phyloP scores from a whole-genome alignment of 1,140 invertebrate species.

The Microplitis mediator region DNA sequence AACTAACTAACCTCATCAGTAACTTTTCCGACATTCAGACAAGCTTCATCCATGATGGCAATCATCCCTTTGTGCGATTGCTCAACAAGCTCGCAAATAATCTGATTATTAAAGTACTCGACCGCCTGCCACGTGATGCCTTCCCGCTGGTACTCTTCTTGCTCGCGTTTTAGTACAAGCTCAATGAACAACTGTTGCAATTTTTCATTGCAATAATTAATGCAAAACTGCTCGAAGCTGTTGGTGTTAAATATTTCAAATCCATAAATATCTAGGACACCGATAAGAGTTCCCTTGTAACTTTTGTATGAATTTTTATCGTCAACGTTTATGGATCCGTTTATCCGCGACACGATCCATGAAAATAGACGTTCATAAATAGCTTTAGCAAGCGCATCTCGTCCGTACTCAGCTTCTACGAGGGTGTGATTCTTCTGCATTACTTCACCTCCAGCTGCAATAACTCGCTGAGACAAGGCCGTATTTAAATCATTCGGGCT shows the following conservation, averaged over 20 bases:
- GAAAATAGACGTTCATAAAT: slow-evolving; percentile 91
- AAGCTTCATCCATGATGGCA: slow-evolving; percentile 93
- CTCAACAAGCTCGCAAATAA: slow-evolving; percentile 93
- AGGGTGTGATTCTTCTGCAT: slow-evolving; percentile 90
- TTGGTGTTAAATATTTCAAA: slow-evolving; percentile 97
- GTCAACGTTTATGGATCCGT: slow-evolving; percentile 78
- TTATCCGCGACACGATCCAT: slow-evolving; percentile 90
- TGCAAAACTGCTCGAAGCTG: slow-evolving; percentile 94
- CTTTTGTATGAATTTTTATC: slow-evolving; percentile 59
- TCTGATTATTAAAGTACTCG: slow-evolving; percentile 92
- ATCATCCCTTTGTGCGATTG: slow-evolving; percentile 88
- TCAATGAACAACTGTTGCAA: slow-evolving; percentile 96
- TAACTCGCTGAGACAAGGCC: slow-evolving; percentile 83
- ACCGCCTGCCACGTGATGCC: slow-evolving; percentile 91
- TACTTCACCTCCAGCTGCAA: slow-evolving; percentile 92
- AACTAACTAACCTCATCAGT: slow-evolving; percentile 73
- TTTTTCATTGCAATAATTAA: slow-evolving; percentile 98
- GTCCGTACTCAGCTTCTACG: slow-evolving; percentile 84
- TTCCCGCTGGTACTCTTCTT: slow-evolving; percentile 92
- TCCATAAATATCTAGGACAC: slow-evolving; percentile 96
- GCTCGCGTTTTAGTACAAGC: slow-evolving; percentile 93
- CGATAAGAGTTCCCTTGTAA: slow-evolving; percentile 86
- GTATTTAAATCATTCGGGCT: slow-evolving; percentile 73
- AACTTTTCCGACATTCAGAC: slow-evolving; percentile 91
- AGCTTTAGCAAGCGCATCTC: slow-evolving; percentile 92